A percentile compares a stretch with the other conserved stretches of the same genome.
Evolutionary conservation across 2,888 invertebrate genomes (phyloP).

Genomic region (Protophormia terraenovae): DNA sequence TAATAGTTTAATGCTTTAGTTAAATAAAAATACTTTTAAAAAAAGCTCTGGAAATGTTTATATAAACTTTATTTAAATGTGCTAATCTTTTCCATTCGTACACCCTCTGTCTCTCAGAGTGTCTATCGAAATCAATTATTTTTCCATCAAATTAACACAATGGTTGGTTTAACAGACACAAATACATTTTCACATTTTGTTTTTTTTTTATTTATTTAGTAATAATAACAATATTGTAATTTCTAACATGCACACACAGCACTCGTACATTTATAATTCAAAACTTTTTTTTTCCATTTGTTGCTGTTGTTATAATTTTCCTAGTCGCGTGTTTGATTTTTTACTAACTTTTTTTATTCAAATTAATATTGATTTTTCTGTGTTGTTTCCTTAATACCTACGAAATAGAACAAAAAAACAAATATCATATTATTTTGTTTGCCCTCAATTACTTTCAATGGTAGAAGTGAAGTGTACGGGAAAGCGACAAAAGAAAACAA

Average conservation of each 20-base stretch:
- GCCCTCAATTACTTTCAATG: slow-evolving; percentile 43
- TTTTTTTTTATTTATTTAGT: not conserved
- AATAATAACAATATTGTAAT: slow-evolving; percentile 19
- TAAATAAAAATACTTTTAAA: too few species aligned
- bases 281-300: not conserved
- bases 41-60: too few species aligned
- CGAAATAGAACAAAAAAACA: slow-evolving; percentile 22
- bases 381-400: slow-evolving; percentile 18
- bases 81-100: not conserved
- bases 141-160: slow-evolving; percentile 55
- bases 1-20: too few species aligned
- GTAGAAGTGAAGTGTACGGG: not conserved
- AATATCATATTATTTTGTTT: slow-evolving; percentile 40
- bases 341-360: slow-evolving; percentile 44
- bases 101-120: not conserved
- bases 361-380: slow-evolving; percentile 65
- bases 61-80: not conserved
- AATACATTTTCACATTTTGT: slow-evolving; percentile 4
- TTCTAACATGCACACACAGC: not conserved
- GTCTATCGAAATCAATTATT: slow-evolving; percentile 58
- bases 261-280: not conserved
- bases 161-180: slow-evolving; percentile 24
- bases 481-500: slow-evolving; percentile 9
- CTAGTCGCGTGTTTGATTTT: slow-evolving; percentile 50
- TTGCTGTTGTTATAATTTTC: not conserved